These are phyloP conservation scores for Ditylenchus dipsaci DNA, from an alignment of 1,140 invertebrate genomes.

Conservation along the genomic window DNA sequence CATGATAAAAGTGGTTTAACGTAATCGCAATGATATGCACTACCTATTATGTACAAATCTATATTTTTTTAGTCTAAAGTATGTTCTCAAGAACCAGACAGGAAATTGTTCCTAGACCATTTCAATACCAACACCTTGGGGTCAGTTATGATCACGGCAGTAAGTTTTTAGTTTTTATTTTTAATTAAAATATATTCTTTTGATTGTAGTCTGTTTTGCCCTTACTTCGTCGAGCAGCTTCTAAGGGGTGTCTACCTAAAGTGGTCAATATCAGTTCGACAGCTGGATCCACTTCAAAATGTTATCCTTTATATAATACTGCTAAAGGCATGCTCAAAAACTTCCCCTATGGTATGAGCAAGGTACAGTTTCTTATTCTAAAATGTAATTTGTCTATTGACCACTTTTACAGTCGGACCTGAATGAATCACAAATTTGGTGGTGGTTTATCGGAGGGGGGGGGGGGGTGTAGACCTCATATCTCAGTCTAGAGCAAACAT, in stretches of 20 bases:
- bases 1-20: no score
- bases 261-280: conserved; percentile 27
- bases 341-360: conserved; percentile 27
- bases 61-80: conserved; percentile 13
- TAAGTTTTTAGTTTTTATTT: conserved; percentile 12
- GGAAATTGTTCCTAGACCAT: conserved; percentile 18
- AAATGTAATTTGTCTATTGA: not conserved
- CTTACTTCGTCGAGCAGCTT: conserved; percentile 18
- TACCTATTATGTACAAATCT: no score
- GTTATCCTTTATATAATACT: not conserved
- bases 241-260: not conserved
- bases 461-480: no score
- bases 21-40: no score
- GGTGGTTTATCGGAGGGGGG: no score
- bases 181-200: not conserved
- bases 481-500: no score
- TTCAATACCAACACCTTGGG: conserved; percentile 28
- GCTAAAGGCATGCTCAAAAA: conserved; percentile 8
- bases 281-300: conserved; percentile 14
- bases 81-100: conserved; percentile 20
- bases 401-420: not conserved
- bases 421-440: no score
- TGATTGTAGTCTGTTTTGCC: conserved; percentile 14
- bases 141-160: conserved; percentile 19
- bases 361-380: no score